Percentiles rank a stretch among this genome's conserved stretches.
These are phyloP conservation scores for Muscicapa adusta DNA, from an alignment of 2,113 vertebrate genomes.

Conservation along the genomic window DNA sequence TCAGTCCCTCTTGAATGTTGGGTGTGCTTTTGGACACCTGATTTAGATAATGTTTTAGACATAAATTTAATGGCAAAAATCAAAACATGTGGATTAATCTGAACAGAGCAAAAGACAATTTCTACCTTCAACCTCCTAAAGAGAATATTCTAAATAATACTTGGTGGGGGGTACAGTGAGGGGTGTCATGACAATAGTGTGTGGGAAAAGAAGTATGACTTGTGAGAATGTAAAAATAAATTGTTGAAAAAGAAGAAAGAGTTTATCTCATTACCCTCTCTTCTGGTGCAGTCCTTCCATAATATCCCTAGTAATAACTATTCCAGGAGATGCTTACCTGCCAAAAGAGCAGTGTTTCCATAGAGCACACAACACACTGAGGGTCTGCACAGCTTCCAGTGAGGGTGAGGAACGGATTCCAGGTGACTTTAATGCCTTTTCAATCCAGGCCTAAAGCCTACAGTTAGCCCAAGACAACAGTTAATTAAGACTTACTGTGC, in stretches of 20 bases:
- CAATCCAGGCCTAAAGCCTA: background rate
- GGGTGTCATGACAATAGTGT: background rate
- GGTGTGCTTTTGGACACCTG: background rate
- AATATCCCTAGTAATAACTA: background rate
- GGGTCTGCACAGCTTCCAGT: accelerated
- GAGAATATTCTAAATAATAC: background rate
- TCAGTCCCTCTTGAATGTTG: background rate
- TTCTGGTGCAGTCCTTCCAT: background rate
- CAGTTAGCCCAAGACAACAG: background rate
- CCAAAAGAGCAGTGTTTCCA: background rate
- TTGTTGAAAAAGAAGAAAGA: background rate
- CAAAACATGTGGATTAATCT: background rate
- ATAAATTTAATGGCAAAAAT: background rate
- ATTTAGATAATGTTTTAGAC: background rate
- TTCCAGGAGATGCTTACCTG: background rate
- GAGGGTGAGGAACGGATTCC: background rate
- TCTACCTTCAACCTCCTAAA: background rate
- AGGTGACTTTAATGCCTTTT: slow-evolving; percentile 26
- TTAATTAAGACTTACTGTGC: background rate
- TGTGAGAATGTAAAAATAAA: background rate
- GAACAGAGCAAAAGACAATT: background rate
- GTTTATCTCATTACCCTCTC: background rate
- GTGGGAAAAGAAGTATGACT: background rate
- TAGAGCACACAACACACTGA: accelerated
- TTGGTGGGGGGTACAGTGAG: too few relatives aligned